Percentiles rank a stretch among this genome's conserved stretches.
Conservation (phyloP, 2,888 invertebrate species). For the Yponomeuta sedellus region DNA sequence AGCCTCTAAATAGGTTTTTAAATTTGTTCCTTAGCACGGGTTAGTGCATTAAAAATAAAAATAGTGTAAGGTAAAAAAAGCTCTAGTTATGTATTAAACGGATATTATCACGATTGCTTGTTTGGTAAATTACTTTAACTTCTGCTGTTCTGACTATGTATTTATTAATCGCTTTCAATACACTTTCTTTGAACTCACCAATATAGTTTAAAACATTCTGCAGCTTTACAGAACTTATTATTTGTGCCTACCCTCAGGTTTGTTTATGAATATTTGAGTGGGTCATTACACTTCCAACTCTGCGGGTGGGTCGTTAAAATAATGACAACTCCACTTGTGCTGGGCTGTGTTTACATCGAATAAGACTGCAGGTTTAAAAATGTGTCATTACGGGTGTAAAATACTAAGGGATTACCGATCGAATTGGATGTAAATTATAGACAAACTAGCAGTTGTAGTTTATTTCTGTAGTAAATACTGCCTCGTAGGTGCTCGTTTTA, state of each 20-base stretch:
- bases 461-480: background rate
- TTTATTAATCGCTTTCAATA: too few relatives aligned
- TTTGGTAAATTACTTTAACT: too few relatives aligned
- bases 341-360: background rate
- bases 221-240: background rate
- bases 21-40: too few relatives aligned
- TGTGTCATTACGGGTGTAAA: background rate
- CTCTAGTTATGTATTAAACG: too few relatives aligned
- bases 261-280: conserved; percentile 32
- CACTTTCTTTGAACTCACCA: too few relatives aligned
- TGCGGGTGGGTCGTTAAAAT: conserved; percentile 32
- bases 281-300: conserved; percentile 29
- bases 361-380: background rate
- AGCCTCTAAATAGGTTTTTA: too few relatives aligned
- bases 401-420: background rate
- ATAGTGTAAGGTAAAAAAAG: too few relatives aligned
- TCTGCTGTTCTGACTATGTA: too few relatives aligned
- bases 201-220: too few relatives aligned
- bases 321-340: conserved; percentile 26
- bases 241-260: conserved; percentile 2
- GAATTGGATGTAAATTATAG: background rate
- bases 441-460: background rate
- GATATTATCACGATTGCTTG: too few relatives aligned
- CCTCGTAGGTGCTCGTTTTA: too few relatives aligned
- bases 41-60: too few relatives aligned